Evolutionary conservation across 1,140 invertebrate genomes (phyloP).

Genomic region (Ctenoplectra terminalis): DNA sequence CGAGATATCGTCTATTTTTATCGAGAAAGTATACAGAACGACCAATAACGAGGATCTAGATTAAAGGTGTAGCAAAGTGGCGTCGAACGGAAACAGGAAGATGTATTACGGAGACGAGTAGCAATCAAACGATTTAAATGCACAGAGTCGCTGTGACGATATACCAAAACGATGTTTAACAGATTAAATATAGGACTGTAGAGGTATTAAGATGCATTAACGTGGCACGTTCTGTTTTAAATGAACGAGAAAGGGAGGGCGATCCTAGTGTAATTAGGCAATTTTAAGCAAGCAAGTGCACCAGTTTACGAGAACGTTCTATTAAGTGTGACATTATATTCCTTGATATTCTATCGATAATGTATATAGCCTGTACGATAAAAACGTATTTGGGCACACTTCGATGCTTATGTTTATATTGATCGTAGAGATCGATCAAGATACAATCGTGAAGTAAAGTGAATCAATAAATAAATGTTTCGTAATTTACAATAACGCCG

Average conservation of each 20-base stretch:
- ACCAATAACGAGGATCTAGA: constrained; percentile 69
- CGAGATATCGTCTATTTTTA: constrained; percentile 74
- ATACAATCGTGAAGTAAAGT: constrained; percentile 74
- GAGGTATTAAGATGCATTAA: constrained; percentile 54
- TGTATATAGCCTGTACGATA: constrained; percentile 73
- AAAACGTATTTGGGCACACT: constrained; percentile 61
- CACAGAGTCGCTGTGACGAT: constrained; percentile 82
- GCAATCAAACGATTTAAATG: constrained; percentile 77
- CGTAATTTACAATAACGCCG: constrained; percentile 73
- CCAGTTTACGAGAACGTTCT: constrained; percentile 60
- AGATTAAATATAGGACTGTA: constrained; percentile 64
- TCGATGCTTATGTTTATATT: constrained; percentile 80
- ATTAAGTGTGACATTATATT: constrained; percentile 68
- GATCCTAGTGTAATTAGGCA: constrained; percentile 56
- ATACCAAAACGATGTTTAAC: constrained; percentile 82
- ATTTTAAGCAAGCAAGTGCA: constrained; percentile 44
- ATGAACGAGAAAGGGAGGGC: too few species aligned
- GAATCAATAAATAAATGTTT: constrained; percentile 77
- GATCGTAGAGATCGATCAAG: constrained; percentile 73
- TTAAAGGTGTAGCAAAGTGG: constrained; percentile 8
- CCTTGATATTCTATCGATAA: constrained; percentile 59
- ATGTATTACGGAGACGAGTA: constrained; percentile 68
- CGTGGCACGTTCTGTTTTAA: constrained; percentile 54
- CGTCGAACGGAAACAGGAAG: constrained; percentile 28
- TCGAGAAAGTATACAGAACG: constrained; percentile 67